A percentile compares a stretch with the other conserved stretches of the same genome.
Evolutionary conservation across 2,113 vertebrate species (phyloP).

Genomic region (Anhinga anhinga): DNA sequence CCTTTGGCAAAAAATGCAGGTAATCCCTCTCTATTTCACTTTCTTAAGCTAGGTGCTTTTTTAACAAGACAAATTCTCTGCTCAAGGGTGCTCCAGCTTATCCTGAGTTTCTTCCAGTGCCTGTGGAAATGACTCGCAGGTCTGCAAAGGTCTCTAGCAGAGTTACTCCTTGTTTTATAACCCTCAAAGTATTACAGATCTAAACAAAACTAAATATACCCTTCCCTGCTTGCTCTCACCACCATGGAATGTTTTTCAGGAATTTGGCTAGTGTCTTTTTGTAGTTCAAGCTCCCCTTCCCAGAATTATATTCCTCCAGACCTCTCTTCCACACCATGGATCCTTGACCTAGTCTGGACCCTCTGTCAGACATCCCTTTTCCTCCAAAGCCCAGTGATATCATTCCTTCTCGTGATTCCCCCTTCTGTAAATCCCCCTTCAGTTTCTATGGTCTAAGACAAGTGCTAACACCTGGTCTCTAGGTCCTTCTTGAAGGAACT

Average conservation of each 20-base stretch:
- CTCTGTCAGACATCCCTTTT: background rate
- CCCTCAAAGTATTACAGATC: background rate
- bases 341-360: background rate
- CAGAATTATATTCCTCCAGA: background rate
- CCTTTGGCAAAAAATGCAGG: background rate
- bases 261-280: background rate
- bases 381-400: background rate
- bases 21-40: background rate
- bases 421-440: background rate
- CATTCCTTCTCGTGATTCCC: background rate
- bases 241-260: background rate
- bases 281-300: background rate
- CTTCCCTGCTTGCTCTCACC: background rate
- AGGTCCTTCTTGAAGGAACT: background rate
- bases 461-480: background rate
- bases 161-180: background rate
- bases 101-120: background rate
- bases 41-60: background rate
- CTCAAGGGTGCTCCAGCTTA: background rate
- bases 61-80: background rate
- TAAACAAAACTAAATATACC: background rate
- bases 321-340: background rate
- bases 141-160: background rate
- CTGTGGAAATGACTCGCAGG: background rate
- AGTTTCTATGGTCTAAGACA: background rate